phyloP scores from a whole-genome alignment of 2,888 invertebrate genomes.

The Gibbula magus region DNA sequence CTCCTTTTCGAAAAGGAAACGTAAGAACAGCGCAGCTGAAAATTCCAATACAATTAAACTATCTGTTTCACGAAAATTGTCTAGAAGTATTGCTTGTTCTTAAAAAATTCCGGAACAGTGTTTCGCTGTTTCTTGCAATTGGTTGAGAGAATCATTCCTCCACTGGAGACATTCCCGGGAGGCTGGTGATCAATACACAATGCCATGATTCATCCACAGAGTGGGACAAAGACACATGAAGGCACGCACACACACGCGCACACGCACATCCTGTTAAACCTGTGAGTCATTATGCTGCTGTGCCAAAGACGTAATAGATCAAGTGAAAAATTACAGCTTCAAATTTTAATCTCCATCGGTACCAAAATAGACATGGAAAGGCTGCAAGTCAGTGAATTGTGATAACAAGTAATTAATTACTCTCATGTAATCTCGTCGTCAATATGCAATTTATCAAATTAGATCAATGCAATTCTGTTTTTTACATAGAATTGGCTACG shows the following conservation, averaged over 20 bases:
- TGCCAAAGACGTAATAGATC: neutral
- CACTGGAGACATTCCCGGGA: neutral
- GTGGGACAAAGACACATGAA: neutral
- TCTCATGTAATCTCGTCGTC: neutral
- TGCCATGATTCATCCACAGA: constrained; percentile 1
- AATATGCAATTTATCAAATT: constrained; percentile 8
- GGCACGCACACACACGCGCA: neutral
- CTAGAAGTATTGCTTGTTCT: neutral
- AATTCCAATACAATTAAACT: constrained; percentile 9
- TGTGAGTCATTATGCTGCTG: neutral
- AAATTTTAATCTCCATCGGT: constrained; percentile 1
- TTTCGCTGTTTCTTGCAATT: neutral
- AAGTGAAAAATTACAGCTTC: constrained; percentile 8
- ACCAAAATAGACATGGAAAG: neutral
- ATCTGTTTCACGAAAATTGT: neutral
- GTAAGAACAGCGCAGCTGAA: neutral
- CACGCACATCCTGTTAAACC: neutral
- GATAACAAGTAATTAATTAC: constrained; percentile 4
- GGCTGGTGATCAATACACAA: neutral
- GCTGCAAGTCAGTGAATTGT: neutral
- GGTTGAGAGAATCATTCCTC: neutral
- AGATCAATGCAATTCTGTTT: neutral
- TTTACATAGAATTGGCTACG: too few relatives aligned
- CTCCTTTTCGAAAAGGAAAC: too few relatives aligned
- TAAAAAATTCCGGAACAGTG: neutral